A percentile compares a stretch with the other conserved stretches of the same genome.
These are phyloP conservation scores for Rhabdophis nuchalis DNA, from an alignment of 2,797 vertebrate species.

Conservation along the genomic window DNA sequence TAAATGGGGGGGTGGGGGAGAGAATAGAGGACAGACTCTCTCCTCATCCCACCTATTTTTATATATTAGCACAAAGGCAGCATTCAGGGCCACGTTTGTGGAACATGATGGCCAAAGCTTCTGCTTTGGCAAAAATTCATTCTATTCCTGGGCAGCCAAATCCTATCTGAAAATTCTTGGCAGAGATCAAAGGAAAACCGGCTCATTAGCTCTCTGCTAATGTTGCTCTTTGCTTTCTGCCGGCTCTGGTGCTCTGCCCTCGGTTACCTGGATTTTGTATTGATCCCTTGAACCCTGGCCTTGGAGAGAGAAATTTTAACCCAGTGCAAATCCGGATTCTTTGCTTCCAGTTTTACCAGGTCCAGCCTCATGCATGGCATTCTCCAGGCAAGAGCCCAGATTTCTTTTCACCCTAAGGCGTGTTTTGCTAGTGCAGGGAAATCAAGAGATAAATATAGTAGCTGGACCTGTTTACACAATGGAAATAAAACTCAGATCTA, in stretches of 20 bases:
- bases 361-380: background rate
- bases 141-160: background rate
- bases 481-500: background rate
- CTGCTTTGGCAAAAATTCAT: constrained; percentile 17
- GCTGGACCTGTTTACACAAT: background rate
- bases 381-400: background rate
- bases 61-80: background rate
- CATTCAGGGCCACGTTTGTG: constrained; percentile 18
- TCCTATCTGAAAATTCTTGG: background rate
- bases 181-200: background rate
- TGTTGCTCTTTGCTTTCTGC: background rate
- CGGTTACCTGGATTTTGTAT: background rate
- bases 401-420: background rate
- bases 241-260: background rate
- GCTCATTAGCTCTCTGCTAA: background rate
- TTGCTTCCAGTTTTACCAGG: background rate
- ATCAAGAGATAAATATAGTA: background rate
- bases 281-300: background rate
- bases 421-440: background rate
- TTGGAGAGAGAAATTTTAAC: background rate
- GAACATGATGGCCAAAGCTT: constrained; percentile 2
- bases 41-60: constrained; percentile 7
- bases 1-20: constrained; percentile 3
- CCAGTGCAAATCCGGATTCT: background rate
- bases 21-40: background rate